Evolutionary conservation across 2,797 vertebrate species (phyloP).

Genomic region (Acrocephalus scirpaceus): DNA sequence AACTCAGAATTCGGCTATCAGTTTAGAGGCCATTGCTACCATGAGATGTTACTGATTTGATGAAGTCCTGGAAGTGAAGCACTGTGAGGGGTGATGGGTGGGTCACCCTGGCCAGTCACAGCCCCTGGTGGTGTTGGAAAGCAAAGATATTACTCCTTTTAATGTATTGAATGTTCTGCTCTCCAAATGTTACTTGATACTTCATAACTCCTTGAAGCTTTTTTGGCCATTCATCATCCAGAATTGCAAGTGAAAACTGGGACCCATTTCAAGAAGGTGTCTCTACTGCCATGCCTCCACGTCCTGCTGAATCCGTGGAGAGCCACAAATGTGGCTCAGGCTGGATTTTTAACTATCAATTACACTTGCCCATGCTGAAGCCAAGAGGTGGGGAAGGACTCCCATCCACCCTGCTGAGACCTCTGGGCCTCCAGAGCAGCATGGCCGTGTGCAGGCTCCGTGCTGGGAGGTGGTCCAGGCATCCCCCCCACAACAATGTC

Average conservation of each 20-base stretch:
- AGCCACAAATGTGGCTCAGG: rapidly evolving
- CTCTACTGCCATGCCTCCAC: not conserved
- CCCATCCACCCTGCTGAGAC: not conserved
- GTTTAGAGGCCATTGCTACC: not conserved
- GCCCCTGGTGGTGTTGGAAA: not conserved
- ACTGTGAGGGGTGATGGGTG: not conserved
- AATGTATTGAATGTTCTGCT: not conserved
- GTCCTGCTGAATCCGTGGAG: not conserved
- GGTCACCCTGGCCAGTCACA: not conserved
- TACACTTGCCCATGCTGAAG: rapidly evolving
- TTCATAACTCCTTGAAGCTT: not conserved
- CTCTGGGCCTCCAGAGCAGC: not conserved
- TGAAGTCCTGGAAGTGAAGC: not conserved
- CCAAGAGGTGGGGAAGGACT: not conserved
- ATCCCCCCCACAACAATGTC: rapidly evolving
- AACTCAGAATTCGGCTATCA: not conserved
- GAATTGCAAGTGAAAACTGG: conserved; percentile 2
- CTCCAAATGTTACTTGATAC: conserved; percentile 6
- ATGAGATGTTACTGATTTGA: not conserved
- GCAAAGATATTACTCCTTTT: not conserved
- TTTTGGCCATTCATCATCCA: conserved; percentile 12
- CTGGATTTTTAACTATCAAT: not conserved
- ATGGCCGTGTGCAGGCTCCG: rapidly evolving
- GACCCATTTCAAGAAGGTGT: not conserved
- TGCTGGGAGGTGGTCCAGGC: not conserved